Evolutionary conservation across 2,113 vertebrate species (phyloP).

Genomic region (Pluvianellus socialis): DNA sequence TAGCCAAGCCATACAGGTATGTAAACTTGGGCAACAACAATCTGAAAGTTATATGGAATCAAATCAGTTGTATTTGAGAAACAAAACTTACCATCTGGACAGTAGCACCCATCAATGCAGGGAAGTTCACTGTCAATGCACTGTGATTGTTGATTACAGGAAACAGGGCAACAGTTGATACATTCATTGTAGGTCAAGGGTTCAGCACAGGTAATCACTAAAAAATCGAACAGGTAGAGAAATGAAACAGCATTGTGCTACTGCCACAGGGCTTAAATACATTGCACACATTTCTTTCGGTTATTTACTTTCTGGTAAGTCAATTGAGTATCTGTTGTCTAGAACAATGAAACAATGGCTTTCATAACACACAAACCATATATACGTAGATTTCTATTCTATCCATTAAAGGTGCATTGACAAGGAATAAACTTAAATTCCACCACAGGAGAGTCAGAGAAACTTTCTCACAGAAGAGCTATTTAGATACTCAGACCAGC

Average conservation of each 20-base stretch:
- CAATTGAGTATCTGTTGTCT: background rate
- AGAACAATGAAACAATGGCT: background rate
- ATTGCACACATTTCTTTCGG: background rate
- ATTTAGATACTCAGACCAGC: background rate
- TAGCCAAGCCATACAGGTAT: background rate
- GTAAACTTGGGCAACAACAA: fast-evolving
- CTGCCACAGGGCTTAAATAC: background rate
- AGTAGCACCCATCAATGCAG: conserved; percentile 95
- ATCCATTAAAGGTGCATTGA: background rate
- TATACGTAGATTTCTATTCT: background rate
- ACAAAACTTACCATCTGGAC: conserved; percentile 80
- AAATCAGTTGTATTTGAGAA: background rate
- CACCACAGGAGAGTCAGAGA: background rate
- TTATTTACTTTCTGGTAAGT: background rate
- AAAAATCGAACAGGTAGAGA: background rate
- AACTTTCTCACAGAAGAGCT: background rate
- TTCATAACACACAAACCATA: background rate
- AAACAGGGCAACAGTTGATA: conserved; percentile 88
- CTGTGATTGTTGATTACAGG: conserved; percentile 80
- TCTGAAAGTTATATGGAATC: background rate
- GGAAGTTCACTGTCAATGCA: conserved; percentile 91
- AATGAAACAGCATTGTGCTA: background rate
- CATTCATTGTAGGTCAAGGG: conserved; percentile 88
- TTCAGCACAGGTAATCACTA: conserved; percentile 79
- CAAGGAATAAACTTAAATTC: background rate